Percentiles rank a stretch among this genome's conserved stretches.
These are phyloP conservation scores for Xyrichtys novacula DNA, from an alignment of 2,797 vertebrate species.

Conservation along the genomic window DNA sequence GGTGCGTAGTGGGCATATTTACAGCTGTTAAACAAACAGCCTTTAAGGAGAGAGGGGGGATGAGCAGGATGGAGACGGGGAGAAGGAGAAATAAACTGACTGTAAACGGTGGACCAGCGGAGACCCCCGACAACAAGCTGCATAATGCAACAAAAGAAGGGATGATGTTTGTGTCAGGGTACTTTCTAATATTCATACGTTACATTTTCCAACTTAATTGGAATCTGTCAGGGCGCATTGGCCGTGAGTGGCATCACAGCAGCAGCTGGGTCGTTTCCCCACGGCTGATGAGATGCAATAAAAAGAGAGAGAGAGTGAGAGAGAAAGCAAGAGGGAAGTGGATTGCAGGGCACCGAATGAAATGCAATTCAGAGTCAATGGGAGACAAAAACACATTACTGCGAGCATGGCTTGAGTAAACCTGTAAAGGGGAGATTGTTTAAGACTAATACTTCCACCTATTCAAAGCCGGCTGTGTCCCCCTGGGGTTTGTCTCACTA, in stretches of 20 bases:
- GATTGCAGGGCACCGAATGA: slow-evolving; percentile 63
- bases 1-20: slow-evolving; percentile 60
- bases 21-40: slow-evolving; percentile 73
- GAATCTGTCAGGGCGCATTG: slow-evolving; percentile 82
- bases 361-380: slow-evolving; percentile 75
- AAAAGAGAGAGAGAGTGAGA: slow-evolving; percentile 45
- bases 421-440: slow-evolving; percentile 67
- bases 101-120: slow-evolving; percentile 69
- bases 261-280: slow-evolving; percentile 71
- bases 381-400: slow-evolving; percentile 78
- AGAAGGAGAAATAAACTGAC: slow-evolving; percentile 63
- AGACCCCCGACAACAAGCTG: slow-evolving; percentile 66
- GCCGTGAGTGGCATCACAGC: slow-evolving; percentile 76
- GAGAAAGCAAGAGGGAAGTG: slow-evolving; percentile 39
- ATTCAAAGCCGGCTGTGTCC: slow-evolving; percentile 52
- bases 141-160: slow-evolving; percentile 79
- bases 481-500: slow-evolving; percentile 26
- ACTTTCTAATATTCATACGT: slow-evolving; percentile 85
- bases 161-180: slow-evolving; percentile 79
- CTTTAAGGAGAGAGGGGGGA: slow-evolving; percentile 40
- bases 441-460: slow-evolving; percentile 59
- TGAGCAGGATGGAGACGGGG: slow-evolving; percentile 38
- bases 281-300: slow-evolving; percentile 78
- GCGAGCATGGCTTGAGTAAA: slow-evolving; percentile 70
- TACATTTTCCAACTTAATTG: slow-evolving; percentile 91